Conservation (phyloP, 2,113 vertebrate genomes). For the Poecile atricapillus region DNA sequence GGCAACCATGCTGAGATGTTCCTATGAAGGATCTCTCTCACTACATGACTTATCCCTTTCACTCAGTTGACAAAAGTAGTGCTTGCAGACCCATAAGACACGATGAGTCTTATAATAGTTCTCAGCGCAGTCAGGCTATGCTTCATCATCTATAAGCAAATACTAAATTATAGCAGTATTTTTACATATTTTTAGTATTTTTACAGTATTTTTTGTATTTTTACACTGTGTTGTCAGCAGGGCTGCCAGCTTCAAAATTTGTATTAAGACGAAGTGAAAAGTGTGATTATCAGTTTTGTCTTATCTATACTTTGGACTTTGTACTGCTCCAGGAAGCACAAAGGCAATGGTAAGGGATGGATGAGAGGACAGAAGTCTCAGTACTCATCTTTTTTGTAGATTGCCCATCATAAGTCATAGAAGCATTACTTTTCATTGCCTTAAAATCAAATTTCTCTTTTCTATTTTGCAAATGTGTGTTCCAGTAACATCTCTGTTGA, state of each 20-base stretch:
- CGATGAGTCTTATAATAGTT: accelerated
- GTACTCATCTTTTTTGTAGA: not conserved
- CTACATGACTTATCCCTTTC: not conserved
- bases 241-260: not conserved
- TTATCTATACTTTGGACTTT: not conserved
- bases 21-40: not conserved
- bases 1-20: not conserved
- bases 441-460: not conserved
- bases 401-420: not conserved
- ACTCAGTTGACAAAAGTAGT: not conserved
- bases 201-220: not conserved
- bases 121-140: not conserved
- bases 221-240: not conserved
- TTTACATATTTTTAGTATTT: not conserved
- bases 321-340: not conserved
- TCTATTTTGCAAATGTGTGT: not conserved
- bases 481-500: not conserved
- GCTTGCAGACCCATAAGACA: not conserved
- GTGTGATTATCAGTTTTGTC: not conserved
- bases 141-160: not conserved
- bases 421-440: not conserved
- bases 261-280: not conserved
- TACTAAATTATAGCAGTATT: not conserved
- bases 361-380: not conserved
- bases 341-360: not conserved